Evolutionary conservation across 2,888 invertebrate genomes (phyloP), one percentile per base, ranked within the genome.

Genomic region (Rhingia rostrata): DNA sequence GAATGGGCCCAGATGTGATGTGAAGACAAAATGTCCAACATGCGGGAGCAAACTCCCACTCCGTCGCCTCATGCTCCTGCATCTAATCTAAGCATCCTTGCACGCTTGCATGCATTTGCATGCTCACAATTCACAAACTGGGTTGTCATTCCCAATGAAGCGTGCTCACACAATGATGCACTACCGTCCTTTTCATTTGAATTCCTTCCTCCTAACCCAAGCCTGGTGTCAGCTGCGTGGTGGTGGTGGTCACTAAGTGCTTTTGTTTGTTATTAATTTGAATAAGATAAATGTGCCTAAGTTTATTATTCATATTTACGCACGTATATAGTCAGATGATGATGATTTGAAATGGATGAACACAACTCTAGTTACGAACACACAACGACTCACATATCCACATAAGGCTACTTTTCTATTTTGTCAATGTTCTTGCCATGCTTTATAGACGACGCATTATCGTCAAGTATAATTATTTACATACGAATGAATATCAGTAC

Each of bases 241-340:
- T 22, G 22, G 22, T 22, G 22, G 33, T 51, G 73, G 67, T 41
- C 51, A 80, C 64, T 66, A 54, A 84, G 84, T 80, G 84, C 64
- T 70, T 84, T 84, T 84, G 84, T 84, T 84, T 80, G 84, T 80
- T 66, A 75, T 43, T 61, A 80, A 84, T 84, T 80, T 84, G 84
- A 80, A 84, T 84, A 80, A 80, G 64, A 84, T 75, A 66, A 60
- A 84, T 80, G 70, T 67, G 41, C 53, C 43, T 47, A 47, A 54
- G 54, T 66, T 79, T 80, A 74, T 74, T 84, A 84, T 74, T 80
- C 74, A 74, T 80, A 72, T 54, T 82, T 64, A 58, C 12, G 63
- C 37, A 64, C 41, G 70, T 45, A 77, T 60, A 67, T 66, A 67
- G 22, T 41, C 58, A 9, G 30, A 69, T 61, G 56, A 60, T 75